Evolutionary conservation across 2,888 invertebrate genomes (phyloP).

Genomic region (Diloba caeruleocephala): DNA sequence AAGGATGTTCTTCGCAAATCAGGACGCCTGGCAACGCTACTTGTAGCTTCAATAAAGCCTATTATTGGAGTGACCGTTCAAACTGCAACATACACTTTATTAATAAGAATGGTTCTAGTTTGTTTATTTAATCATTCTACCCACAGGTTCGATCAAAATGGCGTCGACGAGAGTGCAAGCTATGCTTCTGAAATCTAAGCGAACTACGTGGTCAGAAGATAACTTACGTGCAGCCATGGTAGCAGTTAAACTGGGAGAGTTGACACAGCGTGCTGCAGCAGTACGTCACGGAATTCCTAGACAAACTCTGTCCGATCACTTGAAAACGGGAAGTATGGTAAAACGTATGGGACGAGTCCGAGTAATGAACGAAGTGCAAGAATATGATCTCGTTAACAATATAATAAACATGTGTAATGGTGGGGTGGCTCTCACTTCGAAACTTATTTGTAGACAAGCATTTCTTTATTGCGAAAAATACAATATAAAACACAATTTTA

Average conservation of each 20-base stretch:
- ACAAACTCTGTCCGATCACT: slow-evolving; percentile 7
- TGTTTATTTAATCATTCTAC: no score
- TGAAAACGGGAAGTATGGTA: slow-evolving; percentile 7
- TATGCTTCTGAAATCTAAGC: no score
- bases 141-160: no score
- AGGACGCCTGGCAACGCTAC: no score
- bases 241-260: slow-evolving; percentile 1
- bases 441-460: neutral
- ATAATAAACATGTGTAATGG: neutral
- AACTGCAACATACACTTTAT: no score
- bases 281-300: slow-evolving; percentile 8
- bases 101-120: no score
- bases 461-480: slow-evolving; percentile 12
- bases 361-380: slow-evolving; percentile 2
- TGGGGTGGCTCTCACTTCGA: neutral
- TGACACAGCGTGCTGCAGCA: slow-evolving; percentile 4
- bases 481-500: slow-evolving; percentile 13
- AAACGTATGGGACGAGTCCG: neutral
- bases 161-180: no score
- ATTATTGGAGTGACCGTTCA: no score
- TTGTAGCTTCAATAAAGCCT: no score
- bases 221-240: slow-evolving; percentile 16
- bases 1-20: no score
- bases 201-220: slow-evolving; percentile 19
- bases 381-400: slow-evolving; percentile 7